phyloP scores from a whole-genome alignment of 2,888 invertebrate genomes.

The Athetis lepigone region DNA sequence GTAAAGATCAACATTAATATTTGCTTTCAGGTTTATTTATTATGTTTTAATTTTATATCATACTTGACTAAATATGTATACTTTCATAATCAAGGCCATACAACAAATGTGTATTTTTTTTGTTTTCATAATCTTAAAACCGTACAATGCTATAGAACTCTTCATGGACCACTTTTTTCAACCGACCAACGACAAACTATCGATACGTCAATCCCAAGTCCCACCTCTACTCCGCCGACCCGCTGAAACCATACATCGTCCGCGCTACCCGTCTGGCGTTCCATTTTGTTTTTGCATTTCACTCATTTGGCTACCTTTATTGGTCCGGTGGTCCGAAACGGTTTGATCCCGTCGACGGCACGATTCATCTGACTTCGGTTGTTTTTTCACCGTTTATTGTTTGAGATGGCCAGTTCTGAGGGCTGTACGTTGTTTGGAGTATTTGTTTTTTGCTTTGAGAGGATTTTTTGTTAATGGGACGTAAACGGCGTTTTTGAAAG shows the following conservation, averaged over 20 bases:
- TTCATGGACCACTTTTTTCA: too few species aligned
- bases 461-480: too few species aligned
- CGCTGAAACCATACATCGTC: slow-evolving; percentile 66
- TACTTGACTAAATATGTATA: too few species aligned
- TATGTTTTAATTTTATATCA: too few species aligned
- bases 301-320: slow-evolving; percentile 69
- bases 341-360: slow-evolving; percentile 57
- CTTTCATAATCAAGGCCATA: too few species aligned
- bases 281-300: slow-evolving; percentile 69
- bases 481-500: too few species aligned
- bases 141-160: too few species aligned
- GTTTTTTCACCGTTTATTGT: slow-evolving; percentile 58
- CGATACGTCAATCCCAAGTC: slow-evolving; percentile 13
- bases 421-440: slow-evolving; percentile 11
- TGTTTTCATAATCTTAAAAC: too few species aligned
- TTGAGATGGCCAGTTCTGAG: slow-evolving; percentile 40
- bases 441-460: neutral
- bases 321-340: slow-evolving; percentile 49
- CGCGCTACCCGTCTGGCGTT: slow-evolving; percentile 63
- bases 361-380: slow-evolving; percentile 45
- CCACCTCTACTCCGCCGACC: slow-evolving; percentile 38
- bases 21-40: too few species aligned
- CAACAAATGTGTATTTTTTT: too few species aligned
- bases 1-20: too few species aligned
- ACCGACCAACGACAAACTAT: slow-evolving; percentile 4